Evolutionary conservation across 2,113 vertebrate species (phyloP), one percentile per base, ranked within the genome.

Genomic region (Platycercus adscitus): DNA sequence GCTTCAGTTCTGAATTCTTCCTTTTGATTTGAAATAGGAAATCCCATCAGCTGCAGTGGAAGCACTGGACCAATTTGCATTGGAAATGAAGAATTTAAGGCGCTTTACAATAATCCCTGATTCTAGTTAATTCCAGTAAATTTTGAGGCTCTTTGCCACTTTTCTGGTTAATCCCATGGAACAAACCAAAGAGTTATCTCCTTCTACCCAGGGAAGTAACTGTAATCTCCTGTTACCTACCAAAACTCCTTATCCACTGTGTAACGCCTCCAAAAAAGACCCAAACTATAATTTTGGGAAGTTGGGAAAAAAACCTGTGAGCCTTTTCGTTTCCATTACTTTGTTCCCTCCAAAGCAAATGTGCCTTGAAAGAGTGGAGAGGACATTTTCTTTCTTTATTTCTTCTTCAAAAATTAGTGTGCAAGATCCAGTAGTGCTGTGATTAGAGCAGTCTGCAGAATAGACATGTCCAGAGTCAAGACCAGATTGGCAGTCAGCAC

Each of bases 1-100:
- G 47, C 6, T 85, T 80, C 84, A 33, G 13, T 52, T 75, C 47
- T 88, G 80, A 29, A 68, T 76, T 92, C 84, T 91, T 56, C 25
- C 24, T 84, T 91, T 91, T 94, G 43, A 79, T 78, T 93, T 75
- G 60, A 88, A 81, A 81, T 79, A 79, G 77, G 78, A 89, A 91
- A 90, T 87, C 44, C 33, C 37, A 91, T 71, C 50, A 77, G 37
- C 56, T 89, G 58, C 86, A 75, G 47, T n/a, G 37, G 35, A 12
- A 76, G 77, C 39, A 41, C 33, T 85, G 60, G 47, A 77, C 35
- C 17, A 72, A 56, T 94, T 87, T 82, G n/a, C 8, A 6, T 20
- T 89, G 60, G 28, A 86, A 88, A 82, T 43, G 2, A 85, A 70
- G 85, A 88, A 66, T 16, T 29, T 46, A 28, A 86, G 41, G n/a